A percentile compares a stretch with the other conserved stretches of the same genome.
phyloP scores from a whole-genome alignment of 1,140 invertebrate species.

The Cydia amplana region DNA sequence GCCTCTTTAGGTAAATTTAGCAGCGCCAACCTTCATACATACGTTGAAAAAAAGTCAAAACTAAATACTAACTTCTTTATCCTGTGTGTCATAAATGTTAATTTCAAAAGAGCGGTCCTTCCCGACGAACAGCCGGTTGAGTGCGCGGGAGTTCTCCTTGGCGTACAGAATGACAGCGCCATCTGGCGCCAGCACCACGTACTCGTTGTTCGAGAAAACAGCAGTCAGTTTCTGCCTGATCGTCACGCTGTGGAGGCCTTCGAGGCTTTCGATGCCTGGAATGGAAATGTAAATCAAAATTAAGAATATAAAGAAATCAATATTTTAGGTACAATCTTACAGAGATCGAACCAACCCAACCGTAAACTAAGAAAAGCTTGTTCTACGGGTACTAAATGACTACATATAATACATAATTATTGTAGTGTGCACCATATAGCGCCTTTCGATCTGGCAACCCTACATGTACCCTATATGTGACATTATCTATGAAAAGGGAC shows the following conservation, averaged over 20 bases:
- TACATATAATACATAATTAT: no score
- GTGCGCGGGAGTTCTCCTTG: conserved; percentile 47
- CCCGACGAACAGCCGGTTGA: conserved; percentile 48
- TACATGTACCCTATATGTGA: no score
- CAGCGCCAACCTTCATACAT: no score
- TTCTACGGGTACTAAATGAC: no score
- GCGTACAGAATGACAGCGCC: conserved; percentile 48
- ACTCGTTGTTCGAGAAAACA: conserved; percentile 49
- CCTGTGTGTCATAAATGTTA: conserved; percentile 48
- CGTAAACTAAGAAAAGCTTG: no score
- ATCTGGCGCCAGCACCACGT: conserved; percentile 49
- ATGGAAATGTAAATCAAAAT: background rate
- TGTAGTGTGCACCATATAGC: no score
- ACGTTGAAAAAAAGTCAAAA: background rate
- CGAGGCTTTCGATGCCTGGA: conserved; percentile 34
- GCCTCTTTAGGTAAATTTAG: no score
- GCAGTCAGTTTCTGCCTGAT: conserved; percentile 48
- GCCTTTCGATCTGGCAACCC: no score
- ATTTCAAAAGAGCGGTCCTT: conserved; percentile 53
- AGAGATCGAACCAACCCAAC: no score
- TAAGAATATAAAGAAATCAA: no score
- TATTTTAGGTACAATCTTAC: no score
- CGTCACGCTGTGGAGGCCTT: conserved; percentile 40
- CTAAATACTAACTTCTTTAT: conserved; percentile 46
- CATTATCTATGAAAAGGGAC: no score